Conservation (phyloP, 2,888 invertebrate species). For the Dioctria rufipes region DNA sequence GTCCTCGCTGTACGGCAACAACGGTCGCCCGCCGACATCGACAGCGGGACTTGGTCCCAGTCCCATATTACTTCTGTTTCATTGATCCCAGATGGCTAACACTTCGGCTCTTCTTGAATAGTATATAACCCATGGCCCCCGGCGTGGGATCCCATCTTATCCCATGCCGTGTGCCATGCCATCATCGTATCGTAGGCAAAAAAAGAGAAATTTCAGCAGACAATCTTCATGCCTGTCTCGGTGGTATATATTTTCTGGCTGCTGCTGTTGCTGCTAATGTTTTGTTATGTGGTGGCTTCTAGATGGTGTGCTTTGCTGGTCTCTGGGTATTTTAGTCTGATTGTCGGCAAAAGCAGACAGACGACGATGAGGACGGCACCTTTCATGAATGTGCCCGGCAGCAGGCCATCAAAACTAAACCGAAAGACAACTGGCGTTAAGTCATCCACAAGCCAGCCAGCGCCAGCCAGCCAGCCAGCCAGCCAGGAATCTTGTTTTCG, state of each 20-base stretch:
- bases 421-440: conserved; percentile 25
- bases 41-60: conserved; percentile 26
- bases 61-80: conserved; percentile 52
- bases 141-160: conserved; percentile 52
- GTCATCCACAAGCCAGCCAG: conserved; percentile 17
- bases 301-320: conserved; percentile 12
- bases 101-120: conserved; percentile 48
- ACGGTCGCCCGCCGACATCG: conserved; percentile 17
- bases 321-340: conserved; percentile 26
- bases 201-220: conserved; percentile 51
- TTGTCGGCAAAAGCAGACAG: conserved; percentile 42
- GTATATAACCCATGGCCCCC: conserved; percentile 43
- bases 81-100: conserved; percentile 54
- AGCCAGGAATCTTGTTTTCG: too few relatives aligned
- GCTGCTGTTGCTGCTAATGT: conserved; percentile 22
- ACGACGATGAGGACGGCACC: conserved; percentile 49
- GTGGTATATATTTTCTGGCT: conserved; percentile 22
- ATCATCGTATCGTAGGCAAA: conserved; percentile 45
- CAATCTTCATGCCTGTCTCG: conserved; percentile 32
- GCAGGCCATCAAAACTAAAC: conserved; percentile 43
- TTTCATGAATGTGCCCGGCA: conserved; percentile 53
- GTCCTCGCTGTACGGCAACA: conserved; percentile 36
- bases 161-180: conserved; percentile 51
- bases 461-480: not conserved
- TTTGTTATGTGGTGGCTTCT: not conserved